Conservation (phyloP, 2,797 vertebrate species). For the Avahi laniger region DNA sequence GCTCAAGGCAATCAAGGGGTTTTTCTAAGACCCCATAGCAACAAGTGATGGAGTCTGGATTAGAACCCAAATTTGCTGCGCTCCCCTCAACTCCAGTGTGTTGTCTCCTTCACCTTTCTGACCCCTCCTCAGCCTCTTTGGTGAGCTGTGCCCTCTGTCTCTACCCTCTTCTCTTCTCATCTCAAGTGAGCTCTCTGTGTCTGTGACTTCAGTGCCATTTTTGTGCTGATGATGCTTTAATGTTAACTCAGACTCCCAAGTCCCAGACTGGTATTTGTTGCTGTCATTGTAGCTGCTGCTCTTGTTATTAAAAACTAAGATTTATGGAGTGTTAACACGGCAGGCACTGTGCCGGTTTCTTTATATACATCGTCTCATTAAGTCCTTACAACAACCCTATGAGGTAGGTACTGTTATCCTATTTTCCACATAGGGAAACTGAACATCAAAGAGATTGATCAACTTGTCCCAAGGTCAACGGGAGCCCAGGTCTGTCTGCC, state of each 20-base stretch:
- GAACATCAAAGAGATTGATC: slow-evolving; percentile 26
- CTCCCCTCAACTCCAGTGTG: neutral
- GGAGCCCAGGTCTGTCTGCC: neutral
- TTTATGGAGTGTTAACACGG: slow-evolving; percentile 19
- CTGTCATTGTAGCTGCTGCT: neutral
- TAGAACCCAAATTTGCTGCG: neutral
- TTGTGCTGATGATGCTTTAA: neutral
- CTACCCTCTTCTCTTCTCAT: too few relatives aligned
- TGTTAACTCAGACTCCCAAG: neutral
- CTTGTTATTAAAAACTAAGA: slow-evolving; percentile 19
- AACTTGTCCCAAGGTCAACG: neutral
- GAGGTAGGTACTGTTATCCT: slow-evolving; percentile 1
- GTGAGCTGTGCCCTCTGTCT: neutral
- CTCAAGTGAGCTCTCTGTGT: neutral
- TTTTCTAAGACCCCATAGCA: neutral
- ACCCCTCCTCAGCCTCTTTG: neutral
- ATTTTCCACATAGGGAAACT: slow-evolving; percentile 45
- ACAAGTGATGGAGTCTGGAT: neutral
- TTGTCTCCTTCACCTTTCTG: neutral
- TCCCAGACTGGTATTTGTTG: neutral
- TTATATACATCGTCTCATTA: slow-evolving; percentile 29
- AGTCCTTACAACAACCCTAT: neutral
- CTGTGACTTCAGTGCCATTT: neutral
- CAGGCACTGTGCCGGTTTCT: slow-evolving; percentile 5
- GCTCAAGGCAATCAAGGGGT: neutral